A percentile compares a stretch with the other conserved stretches of the same genome.
Evolutionary conservation across 1,140 invertebrate species (phyloP).

Genomic region (Copidosoma floridanum): DNA sequence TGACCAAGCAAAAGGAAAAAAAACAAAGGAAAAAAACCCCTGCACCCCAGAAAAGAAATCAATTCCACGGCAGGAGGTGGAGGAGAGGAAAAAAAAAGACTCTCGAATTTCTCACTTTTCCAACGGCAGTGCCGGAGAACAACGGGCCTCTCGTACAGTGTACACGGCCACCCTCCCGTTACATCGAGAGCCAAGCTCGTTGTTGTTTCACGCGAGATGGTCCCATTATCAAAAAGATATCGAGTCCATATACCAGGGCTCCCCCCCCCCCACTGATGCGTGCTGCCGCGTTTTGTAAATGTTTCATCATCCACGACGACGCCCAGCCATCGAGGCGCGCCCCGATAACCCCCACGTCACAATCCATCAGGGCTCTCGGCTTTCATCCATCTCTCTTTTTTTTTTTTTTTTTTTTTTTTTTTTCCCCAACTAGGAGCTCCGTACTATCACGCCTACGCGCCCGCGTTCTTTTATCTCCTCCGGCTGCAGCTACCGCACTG

Average conservation of each 20-base stretch:
- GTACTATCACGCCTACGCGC: too few species aligned
- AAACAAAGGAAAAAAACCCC: too few species aligned
- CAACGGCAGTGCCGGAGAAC: too few species aligned
- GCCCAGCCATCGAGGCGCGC: not conserved
- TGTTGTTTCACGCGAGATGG: too few species aligned
- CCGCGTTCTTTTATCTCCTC: too few species aligned
- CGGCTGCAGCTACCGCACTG: too few species aligned
- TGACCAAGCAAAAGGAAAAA: too few species aligned
- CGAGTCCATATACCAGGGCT: not conserved
- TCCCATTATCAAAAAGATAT: slow-evolving; percentile 1
- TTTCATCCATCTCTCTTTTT: not conserved
- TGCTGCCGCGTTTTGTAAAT: slow-evolving; percentile 28
- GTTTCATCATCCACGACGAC: slow-evolving; percentile 31
- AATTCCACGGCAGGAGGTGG: not conserved
- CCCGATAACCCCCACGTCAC: slow-evolving; percentile 31
- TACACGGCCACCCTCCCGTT: too few species aligned
- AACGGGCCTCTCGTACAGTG: too few species aligned
- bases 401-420: not conserved
- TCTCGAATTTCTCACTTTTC: not conserved
- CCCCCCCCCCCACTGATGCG: slow-evolving; percentile 6
- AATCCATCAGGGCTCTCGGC: slow-evolving; percentile 26
- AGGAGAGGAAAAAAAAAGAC: not conserved
- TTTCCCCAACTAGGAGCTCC: too few species aligned
- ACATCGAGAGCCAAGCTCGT: too few species aligned
- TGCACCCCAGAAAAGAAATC: too few species aligned